Base-by-base conservation (phyloP, 2,888 invertebrate genomes). In the Caenorhabditis becei region DNA sequence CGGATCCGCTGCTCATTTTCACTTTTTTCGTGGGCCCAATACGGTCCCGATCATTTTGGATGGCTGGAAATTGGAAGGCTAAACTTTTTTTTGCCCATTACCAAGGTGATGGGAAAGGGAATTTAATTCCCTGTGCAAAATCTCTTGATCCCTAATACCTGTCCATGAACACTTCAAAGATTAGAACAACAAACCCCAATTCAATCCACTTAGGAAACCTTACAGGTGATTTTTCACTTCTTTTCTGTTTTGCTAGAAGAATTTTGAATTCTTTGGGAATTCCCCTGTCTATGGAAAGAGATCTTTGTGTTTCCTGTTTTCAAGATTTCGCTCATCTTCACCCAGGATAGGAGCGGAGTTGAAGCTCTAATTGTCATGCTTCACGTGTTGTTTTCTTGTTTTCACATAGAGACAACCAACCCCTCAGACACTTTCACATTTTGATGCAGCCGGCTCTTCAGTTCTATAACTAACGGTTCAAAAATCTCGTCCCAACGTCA, bases 41-140 rank as follows among this genome's bases (percentile, higher is more conserved):
- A 32, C 90, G 74, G 58, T 90, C 90, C 11, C 90, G 88, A 66
- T 90, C 90, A 82, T 90, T 90, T 86, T 90, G 90, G 56, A 90
- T 90, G 10, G 90, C 90, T 89, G 84, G 72, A 88, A 86, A 37
- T 74, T 74, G 74, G 37, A 74, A 74, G n/a, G 74, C 74, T 74
- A 74, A 74, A 74, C 51, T 56, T 66, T 59, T 66, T 58, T 74
- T 74, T 74, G 72, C 53, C 58, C 58, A 26, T n/a, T 58, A 49
- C 58, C n/a, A 35, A 23, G 32, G 56, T 37, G 56, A 47, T 58
- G 49, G 23, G 32, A n/a, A n/a, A n/a, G n/a, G n/a, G n/a, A n/a
- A n/a, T n/a, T n/a, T n/a, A n/a, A n/a, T n/a, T n/a, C n/a, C n/a
- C n/a, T n/a, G n/a, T n/a, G n/a, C n/a, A n/a, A n/a, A n/a, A 61